Base-by-base conservation (phyloP, 1,140 invertebrate genomes). In the Trichomalopsis sarcophagae region DNA sequence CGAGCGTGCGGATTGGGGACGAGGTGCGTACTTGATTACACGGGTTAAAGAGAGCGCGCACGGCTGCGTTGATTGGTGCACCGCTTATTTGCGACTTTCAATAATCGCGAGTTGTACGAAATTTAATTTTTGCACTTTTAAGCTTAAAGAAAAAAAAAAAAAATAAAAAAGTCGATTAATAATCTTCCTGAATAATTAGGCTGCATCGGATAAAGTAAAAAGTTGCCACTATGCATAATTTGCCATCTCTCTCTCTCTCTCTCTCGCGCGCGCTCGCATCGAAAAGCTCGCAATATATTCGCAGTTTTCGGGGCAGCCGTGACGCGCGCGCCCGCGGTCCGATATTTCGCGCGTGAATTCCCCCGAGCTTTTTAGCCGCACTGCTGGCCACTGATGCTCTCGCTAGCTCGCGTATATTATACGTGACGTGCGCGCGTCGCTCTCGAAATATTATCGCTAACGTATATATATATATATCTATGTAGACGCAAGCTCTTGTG, bases 21-120 rank as follows among this genome's bases (percentile, higher is more conserved):
- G 55, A 62, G 55, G 21, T 62, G 55, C 50, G 6, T 44, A n/a
- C 30, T 81, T 80, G 75, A 81, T 81, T 82, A 82, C 66, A 23
- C 30, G 68, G 78, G 81, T 82, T 81, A 85, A 85, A 85, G 84
- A 75, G 84, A 66, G 74, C 47, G 36, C 44, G 23, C 27, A 62
- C 10, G 47, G 44, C 2, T 9, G 47, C 47, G 4, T 36, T 36
- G 33, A 36, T 36, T 36, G 33, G 33, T 36, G 33, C 33, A 36
- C 33, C 33, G 5, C 3, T 36, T 36, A 27, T 36, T 36, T 36
- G 33, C 33, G 33, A 36, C 33, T 27, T 27, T 27, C 2, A 27
- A 27, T 27, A 27, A 27, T 27, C 27, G 27, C 27, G 27, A 27
- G 27, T 27, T 27, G 27, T 27, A 2, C 27, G 27, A 6, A 36